These are phyloP conservation scores for Drosophila algonquin DNA, from an alignment of 2,888 invertebrate genomes.

Conservation along the genomic window DNA sequence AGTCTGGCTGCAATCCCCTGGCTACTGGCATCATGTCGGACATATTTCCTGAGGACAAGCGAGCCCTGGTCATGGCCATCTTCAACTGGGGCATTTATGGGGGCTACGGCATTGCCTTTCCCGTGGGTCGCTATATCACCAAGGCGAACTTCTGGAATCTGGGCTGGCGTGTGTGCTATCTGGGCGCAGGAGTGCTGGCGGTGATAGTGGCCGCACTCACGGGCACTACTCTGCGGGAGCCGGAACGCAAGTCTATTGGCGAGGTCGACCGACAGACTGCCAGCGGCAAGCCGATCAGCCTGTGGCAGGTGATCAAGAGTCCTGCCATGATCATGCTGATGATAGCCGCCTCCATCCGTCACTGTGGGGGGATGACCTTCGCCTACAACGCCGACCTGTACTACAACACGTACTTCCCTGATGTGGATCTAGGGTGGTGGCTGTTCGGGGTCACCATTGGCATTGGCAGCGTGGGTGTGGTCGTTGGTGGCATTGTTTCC, in stretches of 20 bases:
- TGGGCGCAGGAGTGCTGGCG: conserved; percentile 91
- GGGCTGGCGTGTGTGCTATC: conserved; percentile 93
- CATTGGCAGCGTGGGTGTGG: conserved; percentile 89
- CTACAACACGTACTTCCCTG: conserved; percentile 94
- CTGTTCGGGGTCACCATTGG: conserved; percentile 94
- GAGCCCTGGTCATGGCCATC: conserved; percentile 94
- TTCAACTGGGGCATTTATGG: conserved; percentile 99
- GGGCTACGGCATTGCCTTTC: conserved; percentile 96
- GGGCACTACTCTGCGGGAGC: conserved; percentile 90
- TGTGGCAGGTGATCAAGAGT: conserved; percentile 91
- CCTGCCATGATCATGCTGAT: conserved; percentile 92
- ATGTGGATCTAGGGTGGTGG: conserved; percentile 95
- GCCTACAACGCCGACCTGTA: conserved; percentile 96
- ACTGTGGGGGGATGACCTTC: conserved; percentile 95
- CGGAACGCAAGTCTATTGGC: conserved; percentile 90
- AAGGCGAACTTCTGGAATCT: conserved; percentile 89
- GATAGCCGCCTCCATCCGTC: conserved; percentile 94
- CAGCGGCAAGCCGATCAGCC: conserved; percentile 85
- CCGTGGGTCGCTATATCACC: conserved; percentile 94
- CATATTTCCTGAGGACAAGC: conserved; percentile 91
- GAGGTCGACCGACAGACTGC: conserved; percentile 85
- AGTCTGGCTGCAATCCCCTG: conserved; percentile 94
- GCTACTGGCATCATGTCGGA: conserved; percentile 93
- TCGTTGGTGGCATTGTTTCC: conserved; percentile 90
- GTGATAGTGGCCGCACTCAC: conserved; percentile 89